phyloP scores from a whole-genome alignment of 2,888 invertebrate genomes.

The Polyploca ridens region DNA sequence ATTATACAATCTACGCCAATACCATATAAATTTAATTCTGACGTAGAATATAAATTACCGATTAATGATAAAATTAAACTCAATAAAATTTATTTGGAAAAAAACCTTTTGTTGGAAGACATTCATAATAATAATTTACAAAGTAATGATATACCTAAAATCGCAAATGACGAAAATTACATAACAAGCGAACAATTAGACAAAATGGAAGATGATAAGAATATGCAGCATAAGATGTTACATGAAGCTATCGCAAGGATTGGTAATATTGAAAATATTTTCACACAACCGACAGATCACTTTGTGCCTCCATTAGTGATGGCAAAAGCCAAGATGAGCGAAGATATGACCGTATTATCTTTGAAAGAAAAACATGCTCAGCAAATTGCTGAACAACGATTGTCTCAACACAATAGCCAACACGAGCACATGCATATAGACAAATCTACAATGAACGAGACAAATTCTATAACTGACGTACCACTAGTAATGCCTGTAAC shows the following conservation, averaged over 20 bases:
- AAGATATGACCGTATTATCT: constrained; percentile 80
- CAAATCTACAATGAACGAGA: constrained; percentile 40
- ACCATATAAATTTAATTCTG: constrained; percentile 23
- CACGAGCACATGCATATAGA: constrained; percentile 32
- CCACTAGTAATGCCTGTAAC: constrained; percentile 32
- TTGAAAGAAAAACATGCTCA: constrained; percentile 79
- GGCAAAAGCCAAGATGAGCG: constrained; percentile 79
- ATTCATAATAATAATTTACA: constrained; percentile 62
- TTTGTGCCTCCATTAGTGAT: constrained; percentile 81
- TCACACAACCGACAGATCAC: constrained; percentile 79
- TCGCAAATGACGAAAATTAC: constrained; percentile 50
- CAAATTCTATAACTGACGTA: constrained; percentile 29
- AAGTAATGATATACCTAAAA: constrained; percentile 68
- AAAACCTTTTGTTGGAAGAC: constrained; percentile 52
- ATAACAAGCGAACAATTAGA: constrained; percentile 60
- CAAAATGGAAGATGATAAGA: constrained; percentile 69
- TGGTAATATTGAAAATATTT: constrained; percentile 76
- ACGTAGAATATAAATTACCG: neutral
- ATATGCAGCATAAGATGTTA: constrained; percentile 72
- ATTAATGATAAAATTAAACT: constrained; percentile 29
- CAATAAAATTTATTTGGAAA: constrained; percentile 45
- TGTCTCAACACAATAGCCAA: constrained; percentile 42
- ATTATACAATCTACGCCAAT: constrained; percentile 40
- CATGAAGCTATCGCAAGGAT: constrained; percentile 74
- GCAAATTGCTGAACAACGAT: constrained; percentile 65